phyloP scores from a whole-genome alignment of 2,888 invertebrate genomes.

The Trypoxylon attenuatum region DNA sequence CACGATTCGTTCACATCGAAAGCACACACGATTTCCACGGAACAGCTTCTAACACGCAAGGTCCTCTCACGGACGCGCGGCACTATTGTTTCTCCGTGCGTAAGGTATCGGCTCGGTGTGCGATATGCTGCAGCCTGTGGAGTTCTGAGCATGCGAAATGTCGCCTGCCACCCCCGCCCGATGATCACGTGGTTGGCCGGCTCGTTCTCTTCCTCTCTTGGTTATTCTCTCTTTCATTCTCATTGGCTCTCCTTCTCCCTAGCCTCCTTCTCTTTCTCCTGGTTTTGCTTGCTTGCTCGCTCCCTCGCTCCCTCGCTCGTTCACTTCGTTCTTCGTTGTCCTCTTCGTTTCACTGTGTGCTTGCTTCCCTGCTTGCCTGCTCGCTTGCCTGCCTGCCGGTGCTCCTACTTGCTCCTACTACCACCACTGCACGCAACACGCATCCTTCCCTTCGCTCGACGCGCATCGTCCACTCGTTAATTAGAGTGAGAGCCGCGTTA shows the following conservation, averaged over 20 bases:
- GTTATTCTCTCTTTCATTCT: background rate
- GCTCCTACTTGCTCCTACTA: too few relatives aligned
- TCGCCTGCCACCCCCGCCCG: conserved; percentile 71
- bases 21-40: background rate
- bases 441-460: conserved; percentile 15
- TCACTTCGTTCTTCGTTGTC: too few relatives aligned
- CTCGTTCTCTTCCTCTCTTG: conserved; percentile 10
- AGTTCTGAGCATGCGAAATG: conserved; percentile 74
- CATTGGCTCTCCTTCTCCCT: conserved; percentile 7
- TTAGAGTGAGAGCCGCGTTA: conserved; percentile 45
- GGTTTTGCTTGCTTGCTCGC: conserved; percentile 6
- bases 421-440: too few relatives aligned
- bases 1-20: too few relatives aligned
- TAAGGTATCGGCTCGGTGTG: conserved; percentile 43
- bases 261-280: conserved; percentile 8
- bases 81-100: conserved; percentile 39
- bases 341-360: conserved; percentile 9
- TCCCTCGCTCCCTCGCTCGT: conserved; percentile 7
- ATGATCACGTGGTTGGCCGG: conserved; percentile 67
- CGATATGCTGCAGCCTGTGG: conserved; percentile 67
- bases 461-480: conserved; percentile 53
- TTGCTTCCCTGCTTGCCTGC: background rate
- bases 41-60: conserved; percentile 8
- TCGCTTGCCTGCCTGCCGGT: conserved; percentile 3
- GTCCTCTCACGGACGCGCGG: conserved; percentile 20